Evolutionary conservation across 2,888 invertebrate species (phyloP).

Genomic region (Agrilus biguttatus): DNA sequence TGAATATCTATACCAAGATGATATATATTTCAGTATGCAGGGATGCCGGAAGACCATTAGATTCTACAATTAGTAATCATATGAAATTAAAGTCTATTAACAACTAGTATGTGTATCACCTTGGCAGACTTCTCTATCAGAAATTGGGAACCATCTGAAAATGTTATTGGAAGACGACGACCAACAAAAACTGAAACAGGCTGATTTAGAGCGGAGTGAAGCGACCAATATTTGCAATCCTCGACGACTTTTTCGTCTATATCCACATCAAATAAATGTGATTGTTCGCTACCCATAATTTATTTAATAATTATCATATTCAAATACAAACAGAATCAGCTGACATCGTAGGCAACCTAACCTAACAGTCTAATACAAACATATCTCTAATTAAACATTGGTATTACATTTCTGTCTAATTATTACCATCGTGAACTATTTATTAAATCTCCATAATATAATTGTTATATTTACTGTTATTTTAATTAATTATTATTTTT

Average conservation of each 20-base stretch:
- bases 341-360: no score
- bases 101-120: slow-evolving; percentile 29
- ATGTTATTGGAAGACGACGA: slow-evolving; percentile 48
- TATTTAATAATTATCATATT: no score
- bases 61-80: slow-evolving; percentile 44
- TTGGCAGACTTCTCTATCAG: slow-evolving; percentile 66
- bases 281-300: slow-evolving; percentile 64
- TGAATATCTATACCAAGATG: slow-evolving; percentile 64
- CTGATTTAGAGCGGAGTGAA: slow-evolving; percentile 48
- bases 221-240: slow-evolving; percentile 67
- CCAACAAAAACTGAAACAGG: slow-evolving; percentile 63
- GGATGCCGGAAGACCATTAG: slow-evolving; percentile 78
- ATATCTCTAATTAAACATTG: no score
- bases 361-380: no score
- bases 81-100: background rate
- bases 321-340: no score
- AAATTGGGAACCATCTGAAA: slow-evolving; percentile 47
- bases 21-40: slow-evolving; percentile 67
- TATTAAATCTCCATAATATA: no score
- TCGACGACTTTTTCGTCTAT: slow-evolving; percentile 63
- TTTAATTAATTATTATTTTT: no score
- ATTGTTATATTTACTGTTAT: no score
- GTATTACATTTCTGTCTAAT: no score
- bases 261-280: slow-evolving; percentile 55
- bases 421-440: no score